Conservation (phyloP, 2,113 vertebrate species). For the Athene noctua region DNA sequence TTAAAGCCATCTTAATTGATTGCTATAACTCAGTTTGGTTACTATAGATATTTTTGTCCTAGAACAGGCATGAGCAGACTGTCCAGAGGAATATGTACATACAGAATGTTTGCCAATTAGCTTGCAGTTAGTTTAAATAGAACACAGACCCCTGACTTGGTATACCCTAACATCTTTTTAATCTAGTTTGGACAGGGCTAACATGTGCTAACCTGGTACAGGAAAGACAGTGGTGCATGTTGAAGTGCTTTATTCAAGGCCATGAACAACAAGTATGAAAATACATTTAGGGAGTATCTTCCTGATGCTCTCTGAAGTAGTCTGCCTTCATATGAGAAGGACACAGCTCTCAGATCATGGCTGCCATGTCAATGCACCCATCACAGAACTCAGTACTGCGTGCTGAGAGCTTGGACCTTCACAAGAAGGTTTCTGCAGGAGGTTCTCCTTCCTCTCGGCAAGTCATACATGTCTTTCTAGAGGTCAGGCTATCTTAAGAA, state of each 20-base stretch:
- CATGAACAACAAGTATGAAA: neutral
- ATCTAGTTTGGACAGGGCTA: neutral
- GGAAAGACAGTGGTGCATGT: neutral
- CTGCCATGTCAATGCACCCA: neutral
- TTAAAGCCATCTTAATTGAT: neutral
- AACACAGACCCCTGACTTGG: neutral
- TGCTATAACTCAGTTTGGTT: neutral
- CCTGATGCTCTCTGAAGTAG: neutral
- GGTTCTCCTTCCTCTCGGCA: neutral
- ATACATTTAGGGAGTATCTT: neutral
- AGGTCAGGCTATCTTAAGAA: neutral
- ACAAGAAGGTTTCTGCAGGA: neutral
- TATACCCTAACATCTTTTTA: neutral
- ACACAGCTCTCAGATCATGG: neutral
- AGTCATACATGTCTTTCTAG: neutral
- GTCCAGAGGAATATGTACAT: neutral
- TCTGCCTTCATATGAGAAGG: neutral
- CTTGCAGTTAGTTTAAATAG: neutral
- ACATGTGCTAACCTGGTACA: neutral
- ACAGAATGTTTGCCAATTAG: neutral
- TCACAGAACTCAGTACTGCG: neutral
- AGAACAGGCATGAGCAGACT: neutral
- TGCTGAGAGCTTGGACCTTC: neutral
- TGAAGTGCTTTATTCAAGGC: neutral
- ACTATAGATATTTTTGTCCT: neutral